phyloP scores from a whole-genome alignment of 2,113 vertebrate species.

The Myxocyprinus asiaticus region DNA sequence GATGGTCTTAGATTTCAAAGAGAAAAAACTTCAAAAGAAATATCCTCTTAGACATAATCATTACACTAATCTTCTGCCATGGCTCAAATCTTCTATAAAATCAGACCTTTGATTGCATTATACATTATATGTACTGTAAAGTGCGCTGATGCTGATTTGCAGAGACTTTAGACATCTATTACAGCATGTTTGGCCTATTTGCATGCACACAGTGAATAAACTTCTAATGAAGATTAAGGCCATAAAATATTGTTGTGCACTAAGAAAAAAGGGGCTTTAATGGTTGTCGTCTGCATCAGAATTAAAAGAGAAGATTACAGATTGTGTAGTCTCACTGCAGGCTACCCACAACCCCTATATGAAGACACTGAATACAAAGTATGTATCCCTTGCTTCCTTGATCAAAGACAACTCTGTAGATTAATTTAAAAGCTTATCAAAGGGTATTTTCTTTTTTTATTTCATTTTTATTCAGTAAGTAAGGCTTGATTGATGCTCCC shows the following conservation, averaged over 20 bases:
- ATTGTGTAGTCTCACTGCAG: background rate
- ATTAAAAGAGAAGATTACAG: slow-evolving; percentile 19
- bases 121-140: slow-evolving; percentile 17
- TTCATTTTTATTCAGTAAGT: slow-evolving; percentile 2
- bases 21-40: slow-evolving; percentile 52
- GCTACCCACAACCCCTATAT: slow-evolving; percentile 11
- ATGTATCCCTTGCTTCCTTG: slow-evolving; percentile 7
- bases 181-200: slow-evolving; percentile 19
- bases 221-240: slow-evolving; percentile 20
- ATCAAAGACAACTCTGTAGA: slow-evolving; percentile 42
- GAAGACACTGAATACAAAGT: background rate
- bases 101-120: slow-evolving; percentile 40
- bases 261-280: background rate
- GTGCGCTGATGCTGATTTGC: slow-evolving; percentile 29
- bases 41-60: slow-evolving; percentile 44
- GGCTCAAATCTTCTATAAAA: background rate
- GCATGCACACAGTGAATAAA: slow-evolving; percentile 19
- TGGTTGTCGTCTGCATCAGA: background rate
- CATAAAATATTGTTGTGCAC: slow-evolving; percentile 18
- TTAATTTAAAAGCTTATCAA: slow-evolving; percentile 31
- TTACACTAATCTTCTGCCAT: slow-evolving; percentile 8
- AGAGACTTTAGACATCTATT: background rate
- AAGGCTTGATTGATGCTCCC: slow-evolving; percentile 8
- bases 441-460: slow-evolving; percentile 24
- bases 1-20: slow-evolving; percentile 56